phyloP scores from a whole-genome alignment of 2,797 vertebrate species.

The Syngnathus acus region DNA sequence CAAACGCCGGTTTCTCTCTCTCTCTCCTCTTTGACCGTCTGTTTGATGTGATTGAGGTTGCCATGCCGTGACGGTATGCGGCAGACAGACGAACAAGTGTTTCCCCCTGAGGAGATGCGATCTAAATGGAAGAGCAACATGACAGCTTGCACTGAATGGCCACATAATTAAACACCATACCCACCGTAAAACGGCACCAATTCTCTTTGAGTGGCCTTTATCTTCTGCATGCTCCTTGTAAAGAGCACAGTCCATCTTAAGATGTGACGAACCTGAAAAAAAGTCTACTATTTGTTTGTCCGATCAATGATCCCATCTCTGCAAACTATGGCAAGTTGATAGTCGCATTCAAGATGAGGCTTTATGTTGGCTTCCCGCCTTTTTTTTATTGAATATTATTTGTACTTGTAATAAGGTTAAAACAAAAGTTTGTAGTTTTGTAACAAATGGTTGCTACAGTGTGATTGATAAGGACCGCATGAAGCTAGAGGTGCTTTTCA shows the following conservation, averaged over 20 bases:
- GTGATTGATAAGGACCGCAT: background rate
- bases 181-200: conserved; percentile 38
- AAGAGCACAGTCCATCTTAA: background rate
- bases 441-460: background rate
- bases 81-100: conserved; percentile 55
- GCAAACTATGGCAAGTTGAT: background rate
- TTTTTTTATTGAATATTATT: background rate
- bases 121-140: conserved; percentile 62
- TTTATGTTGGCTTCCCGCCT: background rate
- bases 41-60: conserved; percentile 61
- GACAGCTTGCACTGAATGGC: conserved; percentile 54
- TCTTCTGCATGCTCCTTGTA: background rate
- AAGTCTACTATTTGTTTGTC: no score
- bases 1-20: conserved; percentile 25
- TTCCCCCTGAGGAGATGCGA: conserved; percentile 52
- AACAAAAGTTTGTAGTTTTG: background rate
- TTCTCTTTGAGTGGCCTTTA: conserved; percentile 21
- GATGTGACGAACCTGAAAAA: background rate
- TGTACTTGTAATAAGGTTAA: background rate
- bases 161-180: conserved; percentile 59
- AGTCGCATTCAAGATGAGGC: background rate
- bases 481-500: background rate
- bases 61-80: conserved; percentile 57
- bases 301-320: no score
- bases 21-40: conserved; percentile 28